These are phyloP conservation scores for Mus spicilegus DNA, from an alignment of 2,113 vertebrate genomes.

Conservation along the genomic window DNA sequence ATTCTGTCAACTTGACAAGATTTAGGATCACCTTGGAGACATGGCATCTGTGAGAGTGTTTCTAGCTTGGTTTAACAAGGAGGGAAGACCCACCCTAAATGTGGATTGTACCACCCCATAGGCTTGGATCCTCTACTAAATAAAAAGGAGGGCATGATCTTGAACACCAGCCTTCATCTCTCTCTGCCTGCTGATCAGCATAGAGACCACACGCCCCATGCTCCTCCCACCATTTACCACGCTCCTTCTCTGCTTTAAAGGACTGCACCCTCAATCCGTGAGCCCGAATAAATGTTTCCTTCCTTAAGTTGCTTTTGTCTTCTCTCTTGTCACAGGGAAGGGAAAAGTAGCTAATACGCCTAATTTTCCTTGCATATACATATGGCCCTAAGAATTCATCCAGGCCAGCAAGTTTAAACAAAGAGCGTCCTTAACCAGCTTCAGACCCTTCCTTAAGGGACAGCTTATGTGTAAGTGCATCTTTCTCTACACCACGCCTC, in stretches of 20 bases:
- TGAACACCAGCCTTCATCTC: neutral
- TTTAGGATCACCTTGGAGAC: neutral
- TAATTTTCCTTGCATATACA: neutral
- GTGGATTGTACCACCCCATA: neutral
- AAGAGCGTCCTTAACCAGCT: neutral
- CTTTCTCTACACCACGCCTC: neutral
- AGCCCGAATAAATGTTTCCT: neutral
- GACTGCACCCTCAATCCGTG: neutral
- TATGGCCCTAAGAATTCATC: neutral
- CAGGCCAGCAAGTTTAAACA: neutral
- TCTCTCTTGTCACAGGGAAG: neutral
- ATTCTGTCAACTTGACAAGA: neutral
- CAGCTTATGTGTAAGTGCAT: neutral
- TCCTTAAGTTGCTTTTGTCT: neutral
- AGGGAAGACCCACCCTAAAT: neutral
- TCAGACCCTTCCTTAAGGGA: neutral
- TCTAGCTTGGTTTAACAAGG: neutral
- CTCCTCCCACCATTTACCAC: neutral
- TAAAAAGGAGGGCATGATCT: neutral
- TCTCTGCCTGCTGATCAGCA: neutral
- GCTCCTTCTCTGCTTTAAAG: too few species aligned
- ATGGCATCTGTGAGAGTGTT: too few species aligned
- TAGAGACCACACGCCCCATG: neutral
- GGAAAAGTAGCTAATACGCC: neutral
- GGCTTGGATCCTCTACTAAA: neutral